These are phyloP conservation scores for Manacus vitellinus DNA, from an alignment of 2,113 vertebrate genomes.

Conservation along the genomic window DNA sequence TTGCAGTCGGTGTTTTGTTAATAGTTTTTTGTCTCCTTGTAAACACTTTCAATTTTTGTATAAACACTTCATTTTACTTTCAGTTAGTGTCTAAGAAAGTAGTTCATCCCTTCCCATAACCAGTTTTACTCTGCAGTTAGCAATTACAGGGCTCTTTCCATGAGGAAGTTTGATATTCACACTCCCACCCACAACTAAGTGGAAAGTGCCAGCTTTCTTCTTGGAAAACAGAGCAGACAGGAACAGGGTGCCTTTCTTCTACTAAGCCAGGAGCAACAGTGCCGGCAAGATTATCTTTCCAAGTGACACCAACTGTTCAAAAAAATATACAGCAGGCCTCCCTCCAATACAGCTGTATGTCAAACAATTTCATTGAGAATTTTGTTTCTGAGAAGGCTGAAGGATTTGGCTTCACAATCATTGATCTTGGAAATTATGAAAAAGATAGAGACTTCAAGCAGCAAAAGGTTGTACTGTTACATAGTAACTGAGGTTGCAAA, in stretches of 20 bases:
- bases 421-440: neutral
- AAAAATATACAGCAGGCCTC: neutral
- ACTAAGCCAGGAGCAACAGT: neutral
- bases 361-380: neutral
- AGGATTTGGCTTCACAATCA: neutral
- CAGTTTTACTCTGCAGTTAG: neutral
- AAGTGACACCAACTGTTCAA: neutral
- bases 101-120: neutral
- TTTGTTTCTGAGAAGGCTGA: neutral
- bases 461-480: neutral
- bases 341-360: neutral
- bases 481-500: neutral
- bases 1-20: neutral
- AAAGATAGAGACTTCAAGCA: neutral
- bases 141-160: neutral
- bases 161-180: constrained; percentile 11
- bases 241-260: neutral
- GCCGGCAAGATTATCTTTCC: neutral
- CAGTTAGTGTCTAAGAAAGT: neutral
- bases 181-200: neutral
- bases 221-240: neutral
- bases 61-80: neutral
- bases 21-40: neutral
- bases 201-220: constrained; percentile 22
- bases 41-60: neutral